phyloP scores from a whole-genome alignment of 2,797 vertebrate species.

The Amniataba percoides region DNA sequence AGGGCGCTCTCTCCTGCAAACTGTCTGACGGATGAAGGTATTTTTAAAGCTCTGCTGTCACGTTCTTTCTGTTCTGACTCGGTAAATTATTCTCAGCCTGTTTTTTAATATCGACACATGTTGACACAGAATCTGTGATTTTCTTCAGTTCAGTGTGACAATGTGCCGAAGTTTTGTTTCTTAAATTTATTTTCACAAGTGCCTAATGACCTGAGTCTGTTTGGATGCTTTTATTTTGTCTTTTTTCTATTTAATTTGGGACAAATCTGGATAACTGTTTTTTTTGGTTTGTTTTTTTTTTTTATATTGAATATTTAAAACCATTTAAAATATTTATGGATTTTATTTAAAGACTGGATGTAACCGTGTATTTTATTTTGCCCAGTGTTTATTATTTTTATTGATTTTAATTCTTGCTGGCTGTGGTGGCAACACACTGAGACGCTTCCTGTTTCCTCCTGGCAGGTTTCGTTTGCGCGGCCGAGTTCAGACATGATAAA shows the following conservation, averaged over 20 bases:
- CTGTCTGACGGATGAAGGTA: constrained; percentile 74
- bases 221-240: constrained; percentile 60
- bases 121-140: constrained; percentile 78
- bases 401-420: background rate
- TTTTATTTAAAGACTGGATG: constrained; percentile 53
- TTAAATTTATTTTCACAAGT: constrained; percentile 49
- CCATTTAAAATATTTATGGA: constrained; percentile 39
- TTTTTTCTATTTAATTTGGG: constrained; percentile 47
- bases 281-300: constrained; percentile 3
- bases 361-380: constrained; percentile 44
- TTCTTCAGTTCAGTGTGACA: constrained; percentile 68
- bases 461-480: constrained; percentile 87
- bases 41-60: constrained; percentile 62
- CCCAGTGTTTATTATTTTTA: background rate
- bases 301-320: constrained; percentile 29
- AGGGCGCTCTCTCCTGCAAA: constrained; percentile 73
- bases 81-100: constrained; percentile 48
- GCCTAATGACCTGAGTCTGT: constrained; percentile 43
- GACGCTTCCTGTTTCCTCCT: constrained; percentile 8
- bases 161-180: constrained; percentile 56
- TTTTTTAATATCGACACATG: constrained; percentile 68
- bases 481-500: constrained; percentile 98
- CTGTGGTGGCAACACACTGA: background rate
- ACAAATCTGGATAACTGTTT: constrained; percentile 38
- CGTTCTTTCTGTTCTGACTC: constrained; percentile 44